These are phyloP conservation scores for Silurus meridionalis DNA, from an alignment of 2,113 vertebrate species.

Conservation along the genomic window DNA sequence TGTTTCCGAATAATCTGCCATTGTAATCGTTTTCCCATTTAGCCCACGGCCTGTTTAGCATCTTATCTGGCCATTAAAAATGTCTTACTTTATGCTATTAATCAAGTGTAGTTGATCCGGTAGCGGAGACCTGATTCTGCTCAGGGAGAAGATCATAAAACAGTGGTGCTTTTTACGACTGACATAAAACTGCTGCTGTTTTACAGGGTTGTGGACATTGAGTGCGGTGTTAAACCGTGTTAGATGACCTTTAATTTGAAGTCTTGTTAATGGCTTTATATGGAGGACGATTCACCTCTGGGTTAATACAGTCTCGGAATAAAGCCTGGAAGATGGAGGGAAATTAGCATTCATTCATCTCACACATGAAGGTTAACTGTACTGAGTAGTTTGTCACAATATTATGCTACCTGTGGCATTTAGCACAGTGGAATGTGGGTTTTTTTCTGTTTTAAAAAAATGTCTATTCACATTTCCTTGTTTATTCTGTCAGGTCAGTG, in stretches of 20 bases:
- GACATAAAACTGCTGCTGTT: constrained; percentile 33
- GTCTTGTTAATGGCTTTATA: constrained; percentile 36
- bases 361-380: neutral
- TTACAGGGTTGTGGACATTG: constrained; percentile 32
- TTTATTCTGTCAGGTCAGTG: neutral
- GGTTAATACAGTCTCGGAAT: neutral
- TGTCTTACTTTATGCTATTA: constrained; percentile 37
- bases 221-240: constrained; percentile 21
- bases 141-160: constrained; percentile 32
- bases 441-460: no score
- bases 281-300: neutral
- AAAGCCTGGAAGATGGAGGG: neutral
- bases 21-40: constrained; percentile 32
- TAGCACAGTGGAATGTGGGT: neutral
- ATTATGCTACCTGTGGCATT: constrained; percentile 10
- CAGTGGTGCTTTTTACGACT: constrained; percentile 35
- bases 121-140: constrained; percentile 19
- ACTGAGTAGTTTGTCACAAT: constrained; percentile 8
- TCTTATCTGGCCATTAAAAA: constrained; percentile 34
- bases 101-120: constrained; percentile 26
- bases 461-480: neutral
- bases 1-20: constrained; percentile 36
- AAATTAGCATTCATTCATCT: neutral
- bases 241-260: constrained; percentile 16
- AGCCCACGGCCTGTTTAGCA: constrained; percentile 29